Base-by-base conservation (phyloP, 53 echinoderm and acorn worm genomes). In the Hippasteria phrygiana region DNA sequence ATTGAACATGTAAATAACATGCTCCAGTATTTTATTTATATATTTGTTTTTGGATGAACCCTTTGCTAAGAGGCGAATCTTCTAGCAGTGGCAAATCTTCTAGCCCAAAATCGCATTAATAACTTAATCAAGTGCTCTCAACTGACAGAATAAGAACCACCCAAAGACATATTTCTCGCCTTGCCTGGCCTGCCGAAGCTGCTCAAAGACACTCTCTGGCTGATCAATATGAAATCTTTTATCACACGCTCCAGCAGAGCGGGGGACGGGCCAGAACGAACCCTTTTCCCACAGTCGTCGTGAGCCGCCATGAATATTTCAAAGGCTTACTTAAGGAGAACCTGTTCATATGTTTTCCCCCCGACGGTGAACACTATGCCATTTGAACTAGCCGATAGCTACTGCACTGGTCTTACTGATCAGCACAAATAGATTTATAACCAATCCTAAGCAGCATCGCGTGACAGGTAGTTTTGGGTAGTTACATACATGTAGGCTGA, bases 141-240 rank as follows among this genome's bases (percentile, higher is more conserved):
- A 22, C 75, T 33, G 75, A 75, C 75, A 50, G 35, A 47, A 51
- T 17, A 27, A 7, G 20, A 4, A 75, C 16, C 64, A 46, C n/a
- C 63, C 64, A 66, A 46, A 34, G 45, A 66, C 47, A 79, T n/a
- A 63, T 80, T 80, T 82, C 66, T 82, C 28, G 62, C 17, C 46
- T 45, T 27, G 32, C 66, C 32, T 22, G 26, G 39, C 65, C 50
- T 33, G 3, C 20, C 51, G 1, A 50, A 28, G 43, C 41, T 2
- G 24, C 41, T 73, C 43, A 40, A 24, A 24, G 40, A 40, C 41
- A 32, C 32, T 47, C 75, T 32, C 0, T 20, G 29, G 39, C 16
- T 65, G 82, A 82, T 82, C 82, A 82, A 82, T 82, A 82, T 41
- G 45, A 82, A 82, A 82, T 82, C 47, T 82, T 43, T 82, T 82